Evolutionary conservation across 2,888 invertebrate genomes (phyloP).

Genomic region (Bombyx huttoni): DNA sequence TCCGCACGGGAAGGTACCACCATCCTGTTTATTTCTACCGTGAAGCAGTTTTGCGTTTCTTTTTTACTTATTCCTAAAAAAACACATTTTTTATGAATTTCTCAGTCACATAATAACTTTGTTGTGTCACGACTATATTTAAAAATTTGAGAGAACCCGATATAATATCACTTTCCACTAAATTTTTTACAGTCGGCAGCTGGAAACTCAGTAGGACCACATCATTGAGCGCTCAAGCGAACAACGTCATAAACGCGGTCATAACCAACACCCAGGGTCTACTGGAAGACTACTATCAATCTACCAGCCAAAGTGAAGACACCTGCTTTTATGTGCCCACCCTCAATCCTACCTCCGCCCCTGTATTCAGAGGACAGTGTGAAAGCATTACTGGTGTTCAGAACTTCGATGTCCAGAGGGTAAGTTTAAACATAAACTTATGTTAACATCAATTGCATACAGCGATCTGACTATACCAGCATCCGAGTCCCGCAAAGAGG

Average conservation of each 20-base stretch:
- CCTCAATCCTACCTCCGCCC: slow-evolving; percentile 20
- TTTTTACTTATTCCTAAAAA: too few species aligned
- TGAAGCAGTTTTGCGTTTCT: too few species aligned
- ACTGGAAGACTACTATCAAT: slow-evolving; percentile 27
- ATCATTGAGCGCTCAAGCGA: slow-evolving; percentile 20
- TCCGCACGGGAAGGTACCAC: too few species aligned
- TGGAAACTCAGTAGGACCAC: slow-evolving; percentile 45
- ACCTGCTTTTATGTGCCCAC: slow-evolving; percentile 52
- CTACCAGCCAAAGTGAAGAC: slow-evolving; percentile 37
- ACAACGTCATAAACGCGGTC: slow-evolving; percentile 19
- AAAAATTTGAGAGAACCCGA: too few species aligned
- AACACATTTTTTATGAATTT: too few species aligned
- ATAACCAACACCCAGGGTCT: slow-evolving; percentile 43
- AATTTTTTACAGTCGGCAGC: slow-evolving; percentile 33
- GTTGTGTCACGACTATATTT: too few species aligned
- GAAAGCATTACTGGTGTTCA: slow-evolving; percentile 23
- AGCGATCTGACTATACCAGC: too few species aligned
- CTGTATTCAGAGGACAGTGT: slow-evolving; percentile 45
- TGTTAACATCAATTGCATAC: too few species aligned
- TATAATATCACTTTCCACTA: slow-evolving; percentile 1
- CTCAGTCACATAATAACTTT: too few species aligned
- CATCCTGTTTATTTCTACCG: too few species aligned
- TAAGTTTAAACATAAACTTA: slow-evolving; percentile 13
- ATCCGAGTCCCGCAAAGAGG: too few species aligned
- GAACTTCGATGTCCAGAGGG: slow-evolving; percentile 31